Evolutionary conservation across 1,140 invertebrate genomes (phyloP).

Genomic region (Philaenus spumarius): DNA sequence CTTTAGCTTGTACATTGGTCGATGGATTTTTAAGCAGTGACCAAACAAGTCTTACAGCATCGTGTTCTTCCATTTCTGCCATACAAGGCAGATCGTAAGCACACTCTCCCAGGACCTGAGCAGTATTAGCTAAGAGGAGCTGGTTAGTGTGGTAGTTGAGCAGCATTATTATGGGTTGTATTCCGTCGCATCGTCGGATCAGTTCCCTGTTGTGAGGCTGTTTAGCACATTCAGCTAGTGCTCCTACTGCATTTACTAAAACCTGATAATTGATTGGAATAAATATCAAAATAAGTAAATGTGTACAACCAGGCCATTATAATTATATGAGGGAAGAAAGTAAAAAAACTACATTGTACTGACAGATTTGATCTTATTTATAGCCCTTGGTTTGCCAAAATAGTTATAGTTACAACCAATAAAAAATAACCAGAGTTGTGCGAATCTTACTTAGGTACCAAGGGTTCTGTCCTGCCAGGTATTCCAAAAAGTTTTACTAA

Average conservation of each 20-base stretch:
- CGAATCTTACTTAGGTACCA: too few relatives aligned
- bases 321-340: too few relatives aligned
- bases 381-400: too few relatives aligned
- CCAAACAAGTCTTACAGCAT: slow-evolving; percentile 88
- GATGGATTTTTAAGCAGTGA: slow-evolving; percentile 81
- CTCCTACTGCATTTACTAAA: slow-evolving; percentile 82
- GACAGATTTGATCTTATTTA: too few relatives aligned
- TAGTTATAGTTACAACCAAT: too few relatives aligned
- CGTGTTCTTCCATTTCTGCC: slow-evolving; percentile 72
- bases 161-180: slow-evolving; percentile 66
- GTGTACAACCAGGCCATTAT: too few relatives aligned
- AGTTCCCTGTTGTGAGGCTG: slow-evolving; percentile 52
- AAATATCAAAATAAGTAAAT: too few relatives aligned
- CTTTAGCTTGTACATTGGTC: slow-evolving; percentile 74
- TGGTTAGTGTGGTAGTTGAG: slow-evolving; percentile 68
- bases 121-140: slow-evolving; percentile 48
- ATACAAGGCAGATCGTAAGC: slow-evolving; percentile 64
- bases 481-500: too few relatives aligned
- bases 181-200: slow-evolving; percentile 58
- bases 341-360: too few relatives aligned
- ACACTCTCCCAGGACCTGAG: slow-evolving; percentile 46
- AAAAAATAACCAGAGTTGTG: too few relatives aligned
- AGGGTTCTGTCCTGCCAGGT: too few relatives aligned
- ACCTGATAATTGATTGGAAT: too few relatives aligned
- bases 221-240: slow-evolving; percentile 78